Evolutionary conservation across 2,113 vertebrate species (phyloP), one percentile per base, ranked within the genome.

Genomic region (Gopherus flavomarginatus): DNA sequence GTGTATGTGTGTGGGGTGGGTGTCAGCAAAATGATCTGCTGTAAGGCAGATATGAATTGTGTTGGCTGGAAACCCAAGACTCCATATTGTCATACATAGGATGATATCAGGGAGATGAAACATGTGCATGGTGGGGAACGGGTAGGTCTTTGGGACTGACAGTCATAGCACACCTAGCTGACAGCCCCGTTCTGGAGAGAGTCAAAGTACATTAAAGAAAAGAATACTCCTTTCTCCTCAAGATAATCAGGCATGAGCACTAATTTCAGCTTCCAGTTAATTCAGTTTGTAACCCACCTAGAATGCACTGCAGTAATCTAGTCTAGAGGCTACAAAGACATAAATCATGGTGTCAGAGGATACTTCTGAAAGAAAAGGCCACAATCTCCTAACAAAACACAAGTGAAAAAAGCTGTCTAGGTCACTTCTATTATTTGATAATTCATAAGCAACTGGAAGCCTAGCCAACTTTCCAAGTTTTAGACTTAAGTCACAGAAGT

Each of bases 41-140:
- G 93, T 96, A 97, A 97, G 89, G 96, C 92, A 97, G 97, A 97
- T 94, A 97, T 84, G 91, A 94, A 87, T 92, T 96, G 93, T 96
- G 88, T 96, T 72, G 91, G 96, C 96, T 97, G 84, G 88, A 90
- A 94, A 90, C 94, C 81, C 82, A 85, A 89, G 96, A 96, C 95
- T 97, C 95, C 89, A 89, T 29, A 93, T 94, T 95, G 92, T 93
- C 91, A 93, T 87, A 86, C 82, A 80, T 27, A 13, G 50, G 93
- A 94, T 96, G 93, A 97, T 96, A 91, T 93, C 90, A 90, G 91
- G 93, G 96, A 97, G 97, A 96, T 96, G 95, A 97, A 97, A 96
- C 87, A 94, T 87, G 88, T 38, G 96, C 38, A 52, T 21, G n/a
- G n/a, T 72, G n/a, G n/a, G 17, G 65, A 72, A n/a, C 3, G 35